Base-by-base conservation (phyloP, 2,888 invertebrate species). In the Acanthacorydalis orientalis region DNA sequence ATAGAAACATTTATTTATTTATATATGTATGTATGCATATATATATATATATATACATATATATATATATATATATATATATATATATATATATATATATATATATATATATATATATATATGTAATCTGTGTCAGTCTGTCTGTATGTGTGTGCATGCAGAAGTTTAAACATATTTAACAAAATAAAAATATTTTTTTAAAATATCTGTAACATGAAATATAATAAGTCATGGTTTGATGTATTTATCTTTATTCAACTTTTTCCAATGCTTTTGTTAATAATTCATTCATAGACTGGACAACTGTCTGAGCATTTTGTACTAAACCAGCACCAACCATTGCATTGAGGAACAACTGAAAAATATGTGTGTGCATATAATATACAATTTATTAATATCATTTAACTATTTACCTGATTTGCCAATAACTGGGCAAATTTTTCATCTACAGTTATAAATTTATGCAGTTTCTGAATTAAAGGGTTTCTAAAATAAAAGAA, bases 241-340 rank as follows among this genome's bases (percentile, higher is more conserved):
- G 7, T 31, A 4, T 31, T 1, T 12, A 31, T 31, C 12, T 4
- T 43, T 43, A 35, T 10, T 35, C 11, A 7, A 44, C 10, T 65
- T 87, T 88, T 55, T 89, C 85, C 56, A 91, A 71, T 41, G 83
- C 84, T 64, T 83, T 77, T 2, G 78, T 74, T 53, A 96, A 66
- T 46, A 96, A 74, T 55, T 88, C 83, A 65, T 95, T 96, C 69
- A 97, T 81, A 48, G 87, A 78, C 2, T 78, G 78, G 31, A 96
- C 73, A 53, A 95, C 73, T 50, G 80, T 77, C 52, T 92, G 74
- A 0, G 96, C 87, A 69, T 97, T 95, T 62, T 92, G 85, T 1
- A 93, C 77, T 32, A 97, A 72, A 9, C 96, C 96, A 37, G 96
- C 96, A 4, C 86, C 85, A 9, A 95, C 88, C 89, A 97, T 89